Base-by-base conservation (phyloP, 2,888 invertebrate species). In the Meteorus cinctellus region DNA sequence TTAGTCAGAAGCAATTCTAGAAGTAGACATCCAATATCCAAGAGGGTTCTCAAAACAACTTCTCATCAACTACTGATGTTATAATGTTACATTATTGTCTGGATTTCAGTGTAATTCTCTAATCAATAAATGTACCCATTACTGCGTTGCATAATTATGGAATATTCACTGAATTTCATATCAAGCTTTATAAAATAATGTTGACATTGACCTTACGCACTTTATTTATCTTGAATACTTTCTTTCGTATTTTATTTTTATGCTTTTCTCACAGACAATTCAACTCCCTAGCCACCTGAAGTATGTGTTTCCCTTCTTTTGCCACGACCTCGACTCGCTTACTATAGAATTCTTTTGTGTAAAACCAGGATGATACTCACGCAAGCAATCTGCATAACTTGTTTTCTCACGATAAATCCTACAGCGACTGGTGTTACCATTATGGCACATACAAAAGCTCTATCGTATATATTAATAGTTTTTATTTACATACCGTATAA, bases 301-400 rank as follows among this genome's bases (percentile, higher is more conserved):
- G 45, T 73, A 31, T 65, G 34, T 77, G 62, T 75, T 75, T 75
- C 68, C 73, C 66, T 77, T 75, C 72, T 66, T 62, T 72, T 34
- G 27, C 77, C n/a, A 34, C 59, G 68, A 62, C 76, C 74, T 68
- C 63, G 59, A 60, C 69, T 62, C 77, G 70, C 74, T 74, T 74
- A 73, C 75, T 72, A 24, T 76, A 74, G 45, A 71, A 71, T 71
- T 62, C 71, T 71, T 71, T 71, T 71, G 62, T 71, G 45, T 71
- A 71, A 63, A 81, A 74, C 74, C 75, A 51, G 75, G 73, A 81
- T 76, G 78, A 78, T 81, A 80, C 76, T 78, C 74, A 72, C 78
- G 74, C 80, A 78, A 77, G 80, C 78, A 78, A 81, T 80, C 78
- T 80, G 74, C 80, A 79, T 78, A 78, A 81, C 81, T 79, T 70